These are phyloP conservation scores for Lerema accius DNA, from an alignment of 1,140 invertebrate species.

Conservation along the genomic window DNA sequence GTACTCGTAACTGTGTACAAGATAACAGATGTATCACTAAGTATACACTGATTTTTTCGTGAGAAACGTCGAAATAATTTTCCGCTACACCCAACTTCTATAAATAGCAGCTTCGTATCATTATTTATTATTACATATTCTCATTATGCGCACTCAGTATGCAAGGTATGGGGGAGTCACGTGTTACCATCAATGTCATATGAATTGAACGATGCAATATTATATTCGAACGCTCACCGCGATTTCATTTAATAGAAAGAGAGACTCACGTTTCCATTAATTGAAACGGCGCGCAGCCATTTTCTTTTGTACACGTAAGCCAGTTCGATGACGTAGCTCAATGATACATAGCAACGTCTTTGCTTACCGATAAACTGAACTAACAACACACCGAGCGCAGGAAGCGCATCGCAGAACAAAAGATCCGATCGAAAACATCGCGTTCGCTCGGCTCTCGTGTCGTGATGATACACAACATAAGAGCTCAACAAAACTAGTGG, in stretches of 20 bases:
- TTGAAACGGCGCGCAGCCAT: slow-evolving; percentile 57
- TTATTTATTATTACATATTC: too few relatives aligned
- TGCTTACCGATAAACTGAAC: slow-evolving; percentile 63
- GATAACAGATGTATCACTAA: too few relatives aligned
- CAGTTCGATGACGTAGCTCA: slow-evolving; percentile 59
- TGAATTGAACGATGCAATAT: slow-evolving; percentile 6
- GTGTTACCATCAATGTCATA: background rate
- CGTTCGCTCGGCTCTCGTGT: slow-evolving; percentile 21
- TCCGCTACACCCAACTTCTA: too few relatives aligned
- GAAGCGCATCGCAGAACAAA: slow-evolving; percentile 63
- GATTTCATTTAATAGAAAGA: slow-evolving; percentile 22
- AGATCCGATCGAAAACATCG: slow-evolving; percentile 64
- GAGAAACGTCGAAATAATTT: too few relatives aligned
- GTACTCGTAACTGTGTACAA: too few relatives aligned
- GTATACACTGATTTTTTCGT: too few relatives aligned
- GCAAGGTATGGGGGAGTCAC: background rate
- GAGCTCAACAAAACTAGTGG: slow-evolving; percentile 9
- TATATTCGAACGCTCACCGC: slow-evolving; percentile 20
- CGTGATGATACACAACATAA: background rate
- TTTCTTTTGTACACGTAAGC: slow-evolving; percentile 71
- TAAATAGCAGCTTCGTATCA: too few relatives aligned
- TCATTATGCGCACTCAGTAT: too few relatives aligned
- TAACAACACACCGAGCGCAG: slow-evolving; percentile 57
- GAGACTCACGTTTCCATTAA: slow-evolving; percentile 39
- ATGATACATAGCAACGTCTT: slow-evolving; percentile 68